Percentiles rank a stretch among this genome's conserved stretches.
Conservation (phyloP, 2,797 vertebrate species). For the Knipowitschia caucasica region DNA sequence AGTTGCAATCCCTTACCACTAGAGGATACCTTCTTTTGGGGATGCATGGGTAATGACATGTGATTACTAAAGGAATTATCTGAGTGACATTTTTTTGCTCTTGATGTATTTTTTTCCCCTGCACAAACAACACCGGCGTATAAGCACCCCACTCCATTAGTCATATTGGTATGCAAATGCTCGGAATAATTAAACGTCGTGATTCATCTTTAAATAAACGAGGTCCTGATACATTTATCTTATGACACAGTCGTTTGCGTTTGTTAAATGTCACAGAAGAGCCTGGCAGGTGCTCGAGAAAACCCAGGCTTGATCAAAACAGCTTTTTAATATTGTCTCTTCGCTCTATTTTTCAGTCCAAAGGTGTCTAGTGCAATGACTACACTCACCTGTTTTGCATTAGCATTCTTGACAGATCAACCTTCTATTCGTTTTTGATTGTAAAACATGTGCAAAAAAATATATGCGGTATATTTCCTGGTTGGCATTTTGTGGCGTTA, state of each 20-base stretch:
- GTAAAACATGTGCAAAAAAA: too few relatives aligned
- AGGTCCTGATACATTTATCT: conserved; percentile 47
- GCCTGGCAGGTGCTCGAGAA: conserved; percentile 45
- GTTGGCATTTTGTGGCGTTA: conserved; percentile 3
- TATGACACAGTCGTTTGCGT: conserved; percentile 44
- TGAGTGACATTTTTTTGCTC: conserved; percentile 42
- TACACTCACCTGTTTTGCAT: conserved; percentile 8
- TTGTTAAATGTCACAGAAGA: conserved; percentile 63
- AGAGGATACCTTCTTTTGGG: conserved; percentile 71
- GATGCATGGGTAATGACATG: conserved; percentile 49
- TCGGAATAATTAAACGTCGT: conserved; percentile 44
- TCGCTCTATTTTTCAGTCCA: conserved; percentile 6
- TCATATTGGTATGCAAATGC: conserved; percentile 59
- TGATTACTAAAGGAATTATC: conserved; percentile 55
- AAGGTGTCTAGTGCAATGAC: neutral
- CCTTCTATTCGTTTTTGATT: neutral
- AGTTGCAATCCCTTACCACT: conserved; percentile 71
- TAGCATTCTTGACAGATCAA: conserved; percentile 12
- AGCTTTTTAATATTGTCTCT: conserved; percentile 3
- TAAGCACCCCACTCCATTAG: conserved; percentile 51
- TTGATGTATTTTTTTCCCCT: conserved; percentile 27
- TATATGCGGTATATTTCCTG: too few relatives aligned
- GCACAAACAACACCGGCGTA: conserved; percentile 32
- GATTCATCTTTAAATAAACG: conserved; percentile 55
- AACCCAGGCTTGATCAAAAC: conserved; percentile 13